Evolutionary conservation across 2,888 invertebrate genomes (phyloP).

Genomic region (Cyclophora albipunctata): DNA sequence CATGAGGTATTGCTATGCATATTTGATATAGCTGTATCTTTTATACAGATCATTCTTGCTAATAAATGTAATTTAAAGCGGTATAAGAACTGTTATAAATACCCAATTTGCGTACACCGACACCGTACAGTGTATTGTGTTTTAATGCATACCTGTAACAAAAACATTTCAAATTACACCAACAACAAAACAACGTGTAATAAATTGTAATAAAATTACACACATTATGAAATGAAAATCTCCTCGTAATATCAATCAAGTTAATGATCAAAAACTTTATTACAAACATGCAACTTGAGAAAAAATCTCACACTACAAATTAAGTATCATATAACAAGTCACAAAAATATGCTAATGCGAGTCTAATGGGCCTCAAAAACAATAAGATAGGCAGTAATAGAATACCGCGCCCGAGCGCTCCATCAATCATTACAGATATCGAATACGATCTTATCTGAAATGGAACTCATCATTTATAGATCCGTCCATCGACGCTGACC

Average conservation of each 20-base stretch:
- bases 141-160: background rate
- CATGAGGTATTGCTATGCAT: no score
- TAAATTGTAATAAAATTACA: background rate
- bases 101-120: no score
- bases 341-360: conserved; percentile 57
- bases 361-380: conserved; percentile 62
- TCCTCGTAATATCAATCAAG: background rate
- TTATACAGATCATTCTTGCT: no score
- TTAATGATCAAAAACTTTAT: background rate
- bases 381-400: conserved; percentile 62
- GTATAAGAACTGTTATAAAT: no score
- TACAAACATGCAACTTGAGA: conserved; percentile 7
- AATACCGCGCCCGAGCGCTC: conserved; percentile 57
- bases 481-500: conserved; percentile 64
- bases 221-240: background rate
- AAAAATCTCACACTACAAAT: conserved; percentile 20
- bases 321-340: conserved; percentile 27
- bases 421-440: conserved; percentile 67
- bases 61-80: no score
- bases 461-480: conserved; percentile 75
- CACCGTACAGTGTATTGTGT: no score
- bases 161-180: background rate
- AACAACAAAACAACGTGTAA: background rate
- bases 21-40: no score
- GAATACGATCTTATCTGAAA: conserved; percentile 72